Evolutionary conservation across 1,140 invertebrate species (phyloP).

Genomic region (Tetranychus cinnabarinus): DNA sequence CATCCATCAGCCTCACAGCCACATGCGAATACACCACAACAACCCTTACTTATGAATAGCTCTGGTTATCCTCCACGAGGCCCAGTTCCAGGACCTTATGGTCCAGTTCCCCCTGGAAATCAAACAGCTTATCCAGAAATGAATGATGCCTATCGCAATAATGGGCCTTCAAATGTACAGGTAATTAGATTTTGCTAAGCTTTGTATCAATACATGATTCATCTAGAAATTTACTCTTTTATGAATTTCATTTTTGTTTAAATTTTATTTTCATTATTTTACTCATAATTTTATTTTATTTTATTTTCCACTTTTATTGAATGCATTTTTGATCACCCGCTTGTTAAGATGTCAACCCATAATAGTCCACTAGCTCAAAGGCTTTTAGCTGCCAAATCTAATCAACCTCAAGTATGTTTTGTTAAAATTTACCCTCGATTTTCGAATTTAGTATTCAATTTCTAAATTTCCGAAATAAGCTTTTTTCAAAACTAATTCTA

Average conservation of each 20-base stretch:
- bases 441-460: no score
- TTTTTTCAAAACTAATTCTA: background rate
- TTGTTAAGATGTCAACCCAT: background rate
- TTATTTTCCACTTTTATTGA: background rate
- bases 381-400: conserved; percentile 1
- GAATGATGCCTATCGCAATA: background rate
- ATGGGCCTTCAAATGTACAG: background rate
- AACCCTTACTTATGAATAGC: no score
- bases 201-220: no score
- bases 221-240: background rate
- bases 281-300: no score
- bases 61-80: background rate
- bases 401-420: background rate
- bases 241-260: background rate
- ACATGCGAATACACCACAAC: background rate
- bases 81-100: background rate
- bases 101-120: background rate
- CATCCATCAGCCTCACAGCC: conserved; percentile 5
- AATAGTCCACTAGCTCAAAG: conserved; percentile 7
- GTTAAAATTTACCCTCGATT: no score
- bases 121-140: background rate
- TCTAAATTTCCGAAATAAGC: no score
- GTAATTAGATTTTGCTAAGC: background rate
- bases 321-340: background rate
- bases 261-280: background rate